Evolutionary conservation across 2,888 invertebrate genomes (phyloP), one percentile per base, ranked within the genome.

Genomic region (Petrophora chlorosata): DNA sequence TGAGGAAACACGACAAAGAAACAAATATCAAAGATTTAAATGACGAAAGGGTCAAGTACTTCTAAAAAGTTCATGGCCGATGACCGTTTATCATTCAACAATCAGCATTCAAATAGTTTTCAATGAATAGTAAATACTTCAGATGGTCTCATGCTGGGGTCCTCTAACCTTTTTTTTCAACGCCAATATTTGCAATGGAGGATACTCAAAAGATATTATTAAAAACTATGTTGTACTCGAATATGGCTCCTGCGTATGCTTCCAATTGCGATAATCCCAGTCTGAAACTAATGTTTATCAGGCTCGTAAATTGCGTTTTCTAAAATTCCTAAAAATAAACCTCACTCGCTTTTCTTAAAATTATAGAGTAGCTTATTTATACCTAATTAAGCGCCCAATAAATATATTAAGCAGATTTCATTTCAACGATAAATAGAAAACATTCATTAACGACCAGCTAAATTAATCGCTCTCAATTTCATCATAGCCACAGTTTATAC

Each of bases 401-500:
- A 23, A 29, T 25, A 39, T 38, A 28, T 9, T 16, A 47, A 47
- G n/a, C 9, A 15, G 22, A 40, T 33, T 38, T 29, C 17, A 28
- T 39, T 33, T 26, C 17, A n/a, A n/a, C 7, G 23, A 17, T 13
- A 26, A 45, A 40, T 34, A 46, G 39, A 46, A 46, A 33, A 28
- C 33, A 46, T 40, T 22, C 9, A 33, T 23, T 44, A 23, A 44
- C 35, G 17, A 44, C 9, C 25, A 7, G 45, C 32, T 33, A 12
- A 33, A 23, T 33, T 19, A 15, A 41, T 32, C 29, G 47, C 35
- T 48, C 30, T 41, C 41, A 35, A 48, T 41, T 36, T 41, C 47
- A 41, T 41, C 47, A 12, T 17, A 40, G 26, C 34, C 33, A 14
- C 16, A 45, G 32, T 7, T 23, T n/a, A n/a, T n/a, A n/a, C n/a